Base-by-base conservation (phyloP, 2,797 vertebrate species). In the Myotis planiceps region DNA sequence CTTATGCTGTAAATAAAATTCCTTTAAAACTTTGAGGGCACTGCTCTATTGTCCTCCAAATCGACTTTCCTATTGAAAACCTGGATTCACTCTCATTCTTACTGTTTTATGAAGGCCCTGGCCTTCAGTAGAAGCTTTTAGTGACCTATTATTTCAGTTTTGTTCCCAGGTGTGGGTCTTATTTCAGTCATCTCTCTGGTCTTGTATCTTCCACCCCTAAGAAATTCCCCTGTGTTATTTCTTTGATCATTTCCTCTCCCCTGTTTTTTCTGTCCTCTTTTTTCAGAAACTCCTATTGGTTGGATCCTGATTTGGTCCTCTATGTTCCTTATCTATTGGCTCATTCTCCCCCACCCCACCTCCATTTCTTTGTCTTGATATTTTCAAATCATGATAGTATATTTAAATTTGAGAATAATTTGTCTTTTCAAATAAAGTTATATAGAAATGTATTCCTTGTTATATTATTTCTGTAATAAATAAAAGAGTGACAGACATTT, bases 401-500 rank as follows among this genome's bases (percentile, higher is more conserved):
- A 93, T 96, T 96, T 97, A 94, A 96, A 84, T 80, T 84, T 25
- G 25, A 95, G 93, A 90, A 78, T 39, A 86, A 78, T 97, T 94
- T 92, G n/a, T 78, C 84, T 94, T 65, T 76, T 85, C 83, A 65
- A 84, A 4, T 45, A 51, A 68, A 71, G 15, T 66, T 71, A 53
- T 32, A 42, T 68, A 72, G 81, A 96, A 92, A 96, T 37, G 53
- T 80, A 90, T 93, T 97, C 94, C 76, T 96, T 23, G 19, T 94
- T 95, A 88, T 13, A 92, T 93, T 96, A 90, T 97, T 96, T 97
- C 95, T 94, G 65, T 82, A 95, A 95, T 92, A 90, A 95, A 95
- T 90, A 90, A 96, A 92, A 92, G 92, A 96, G 84, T 96, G 87
- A 94, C 92, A 96, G 94, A 18, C 84, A 60, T 97, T 96, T 97